Evolutionary conservation across 1,140 invertebrate species (phyloP).

Genomic region (Heliothis subflexa): DNA sequence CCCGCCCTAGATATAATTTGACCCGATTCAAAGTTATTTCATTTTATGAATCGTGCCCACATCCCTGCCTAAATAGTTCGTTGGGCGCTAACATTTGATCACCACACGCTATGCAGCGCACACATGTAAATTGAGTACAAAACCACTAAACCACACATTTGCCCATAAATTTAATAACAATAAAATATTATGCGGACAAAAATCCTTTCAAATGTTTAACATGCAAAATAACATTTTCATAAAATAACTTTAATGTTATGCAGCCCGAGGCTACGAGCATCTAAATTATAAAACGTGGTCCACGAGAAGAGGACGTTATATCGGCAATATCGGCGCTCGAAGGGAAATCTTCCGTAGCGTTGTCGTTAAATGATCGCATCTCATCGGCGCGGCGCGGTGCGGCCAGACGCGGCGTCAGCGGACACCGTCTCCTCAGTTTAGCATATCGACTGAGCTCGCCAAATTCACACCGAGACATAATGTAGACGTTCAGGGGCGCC

Average conservation of each 20-base stretch:
- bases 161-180: conserved; percentile 33
- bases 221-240: conserved; percentile 62
- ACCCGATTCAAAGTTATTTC: conserved; percentile 29
- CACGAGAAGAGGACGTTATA: conserved; percentile 61
- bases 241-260: conserved; percentile 61
- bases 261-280: conserved; percentile 56
- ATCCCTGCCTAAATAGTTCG: conserved; percentile 14
- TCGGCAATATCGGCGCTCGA: conserved; percentile 61
- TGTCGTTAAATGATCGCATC: conserved; percentile 80
- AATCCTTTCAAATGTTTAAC: conserved; percentile 47
- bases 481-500: conserved; percentile 67
- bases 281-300: conserved; percentile 68
- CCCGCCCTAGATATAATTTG: conserved; percentile 55
- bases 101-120: not conserved
- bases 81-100: conserved; percentile 29
- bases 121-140: conserved; percentile 3
- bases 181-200: conserved; percentile 12
- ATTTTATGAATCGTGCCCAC: not conserved
- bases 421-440: conserved; percentile 61
- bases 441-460: conserved; percentile 76
- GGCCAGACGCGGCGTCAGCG: conserved; percentile 81
- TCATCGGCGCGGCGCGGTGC: conserved; percentile 56
- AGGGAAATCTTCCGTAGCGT: conserved; percentile 64
- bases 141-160: conserved; percentile 9
- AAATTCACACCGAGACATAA: conserved; percentile 70